Evolutionary conservation across 2,888 invertebrate genomes (phyloP).

Genomic region (Andrena praecox): DNA sequence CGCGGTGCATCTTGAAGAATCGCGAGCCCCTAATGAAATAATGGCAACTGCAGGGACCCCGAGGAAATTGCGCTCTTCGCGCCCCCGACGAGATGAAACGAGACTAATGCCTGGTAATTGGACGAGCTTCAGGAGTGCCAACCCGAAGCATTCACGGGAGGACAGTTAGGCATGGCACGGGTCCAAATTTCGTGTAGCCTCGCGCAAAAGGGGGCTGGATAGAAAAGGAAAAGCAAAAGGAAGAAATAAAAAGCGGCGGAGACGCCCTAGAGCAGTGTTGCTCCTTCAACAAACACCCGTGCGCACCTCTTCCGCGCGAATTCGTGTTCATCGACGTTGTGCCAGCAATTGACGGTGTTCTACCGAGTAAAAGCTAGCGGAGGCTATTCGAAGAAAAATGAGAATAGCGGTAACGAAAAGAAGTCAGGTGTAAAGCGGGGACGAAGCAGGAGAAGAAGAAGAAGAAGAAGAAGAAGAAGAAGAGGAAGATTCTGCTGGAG

Average conservation of each 20-base stretch:
- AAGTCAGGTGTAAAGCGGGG: slow-evolving; percentile 22
- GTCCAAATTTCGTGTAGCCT: slow-evolving; percentile 63
- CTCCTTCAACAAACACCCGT: slow-evolving; percentile 16
- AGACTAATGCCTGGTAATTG: slow-evolving; percentile 66
- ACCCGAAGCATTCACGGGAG: slow-evolving; percentile 43
- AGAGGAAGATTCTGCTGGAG: slow-evolving; percentile 23
- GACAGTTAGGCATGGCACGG: slow-evolving; percentile 65
- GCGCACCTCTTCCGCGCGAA: slow-evolving; percentile 3
- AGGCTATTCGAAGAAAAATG: slow-evolving; percentile 26
- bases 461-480: no score
- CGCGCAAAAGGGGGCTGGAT: slow-evolving; percentile 11
- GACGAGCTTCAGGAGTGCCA: slow-evolving; percentile 51
- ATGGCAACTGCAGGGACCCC: slow-evolving; percentile 31
- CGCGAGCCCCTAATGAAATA: slow-evolving; percentile 32
- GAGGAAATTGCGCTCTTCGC: slow-evolving; percentile 49
- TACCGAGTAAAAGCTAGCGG: neutral
- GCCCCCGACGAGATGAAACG: slow-evolving; percentile 55
- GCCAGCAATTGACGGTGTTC: neutral
- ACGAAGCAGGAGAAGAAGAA: slow-evolving; percentile 33
- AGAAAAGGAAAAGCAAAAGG: slow-evolving; percentile 21
- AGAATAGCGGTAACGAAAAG: slow-evolving; percentile 7
- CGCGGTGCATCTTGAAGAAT: slow-evolving; percentile 30
- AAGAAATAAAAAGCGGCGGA: slow-evolving; percentile 3
- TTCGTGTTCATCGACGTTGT: slow-evolving; percentile 13
- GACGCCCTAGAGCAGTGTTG: neutral